A percentile compares a stretch with the other conserved stretches of the same genome.
These are phyloP conservation scores for Notodonta dromedarius DNA, from an alignment of 2,888 invertebrate species.

Conservation along the genomic window DNA sequence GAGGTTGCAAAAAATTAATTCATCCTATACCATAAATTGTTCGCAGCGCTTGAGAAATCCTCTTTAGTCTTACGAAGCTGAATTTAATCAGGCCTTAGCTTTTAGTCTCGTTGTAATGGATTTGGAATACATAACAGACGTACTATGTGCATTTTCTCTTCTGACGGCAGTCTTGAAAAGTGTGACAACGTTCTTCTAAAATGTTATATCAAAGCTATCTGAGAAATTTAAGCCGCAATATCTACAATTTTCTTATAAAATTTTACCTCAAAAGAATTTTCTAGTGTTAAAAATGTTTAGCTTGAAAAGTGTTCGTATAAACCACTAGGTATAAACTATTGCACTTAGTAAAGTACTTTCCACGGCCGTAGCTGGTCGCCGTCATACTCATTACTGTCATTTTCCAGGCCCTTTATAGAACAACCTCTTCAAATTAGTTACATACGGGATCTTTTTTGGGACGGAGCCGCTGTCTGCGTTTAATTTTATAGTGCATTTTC, in stretches of 20 bases:
- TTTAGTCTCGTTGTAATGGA: slow-evolving; percentile 33
- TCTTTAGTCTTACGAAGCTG: slow-evolving; percentile 14
- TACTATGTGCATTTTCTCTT: not conserved
- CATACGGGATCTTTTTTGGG: not conserved
- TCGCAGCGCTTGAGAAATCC: not conserved
- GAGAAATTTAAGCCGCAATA: no score
- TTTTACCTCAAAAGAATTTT: no score
- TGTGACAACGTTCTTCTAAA: no score
- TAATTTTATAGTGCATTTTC: no score
- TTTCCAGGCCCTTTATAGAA: slow-evolving; percentile 19
- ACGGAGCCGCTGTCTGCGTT: not conserved
- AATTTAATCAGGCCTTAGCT: slow-evolving; percentile 28
- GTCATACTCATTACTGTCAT: slow-evolving; percentile 43
- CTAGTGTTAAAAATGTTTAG: no score
- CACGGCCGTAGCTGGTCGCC: slow-evolving; percentile 18
- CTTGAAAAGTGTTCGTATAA: slow-evolving; percentile 9
- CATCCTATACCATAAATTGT: not conserved
- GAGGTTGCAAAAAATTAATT: not conserved
- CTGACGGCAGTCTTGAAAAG: no score
- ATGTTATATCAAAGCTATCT: no score
- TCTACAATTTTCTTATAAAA: no score
- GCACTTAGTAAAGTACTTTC: slow-evolving; percentile 34
- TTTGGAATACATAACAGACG: slow-evolving; percentile 13
- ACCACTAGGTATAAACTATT: slow-evolving; percentile 15
- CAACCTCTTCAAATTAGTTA: slow-evolving; percentile 9